These are phyloP conservation scores for Anneissia japonica DNA, from an alignment of 35 echinoderm and acorn worm species.

Conservation along the genomic window DNA sequence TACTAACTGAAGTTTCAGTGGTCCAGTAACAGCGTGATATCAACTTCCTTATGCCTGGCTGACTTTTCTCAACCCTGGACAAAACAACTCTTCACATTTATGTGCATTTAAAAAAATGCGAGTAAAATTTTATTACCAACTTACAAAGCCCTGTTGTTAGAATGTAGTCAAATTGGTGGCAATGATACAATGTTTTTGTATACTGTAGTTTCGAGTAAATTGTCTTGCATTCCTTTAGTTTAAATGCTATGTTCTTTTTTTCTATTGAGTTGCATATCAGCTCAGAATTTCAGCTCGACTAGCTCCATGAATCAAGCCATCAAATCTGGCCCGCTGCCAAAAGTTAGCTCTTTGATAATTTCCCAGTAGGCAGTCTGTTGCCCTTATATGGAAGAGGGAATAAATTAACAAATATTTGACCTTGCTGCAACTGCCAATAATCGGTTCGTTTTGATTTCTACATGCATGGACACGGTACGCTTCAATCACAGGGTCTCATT, in stretches of 20 bases:
- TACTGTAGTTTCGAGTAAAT: too few relatives aligned
- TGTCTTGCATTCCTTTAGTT: too few relatives aligned
- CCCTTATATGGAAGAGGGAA: background rate
- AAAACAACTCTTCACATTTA: too few relatives aligned
- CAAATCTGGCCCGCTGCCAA: background rate
- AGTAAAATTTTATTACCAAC: too few relatives aligned
- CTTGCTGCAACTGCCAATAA: background rate
- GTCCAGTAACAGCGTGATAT: background rate
- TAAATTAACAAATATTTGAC: background rate
- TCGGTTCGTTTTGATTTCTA: background rate
- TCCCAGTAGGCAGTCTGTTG: background rate
- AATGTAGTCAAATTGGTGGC: too few relatives aligned
- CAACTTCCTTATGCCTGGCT: background rate
- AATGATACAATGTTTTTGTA: too few relatives aligned
- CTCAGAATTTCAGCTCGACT: background rate
- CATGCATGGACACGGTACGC: background rate
- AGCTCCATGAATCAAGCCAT: background rate
- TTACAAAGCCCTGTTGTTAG: too few relatives aligned
- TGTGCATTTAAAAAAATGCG: too few relatives aligned
- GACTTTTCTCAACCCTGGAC: background rate
- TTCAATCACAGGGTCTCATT: background rate
- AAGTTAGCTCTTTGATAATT: background rate
- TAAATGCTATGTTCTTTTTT: too few relatives aligned
- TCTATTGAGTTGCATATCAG: too few relatives aligned
- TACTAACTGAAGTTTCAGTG: too few relatives aligned